Evolutionary conservation across 2,888 invertebrate species (phyloP).

Genomic region (Luperina nickerlii): DNA sequence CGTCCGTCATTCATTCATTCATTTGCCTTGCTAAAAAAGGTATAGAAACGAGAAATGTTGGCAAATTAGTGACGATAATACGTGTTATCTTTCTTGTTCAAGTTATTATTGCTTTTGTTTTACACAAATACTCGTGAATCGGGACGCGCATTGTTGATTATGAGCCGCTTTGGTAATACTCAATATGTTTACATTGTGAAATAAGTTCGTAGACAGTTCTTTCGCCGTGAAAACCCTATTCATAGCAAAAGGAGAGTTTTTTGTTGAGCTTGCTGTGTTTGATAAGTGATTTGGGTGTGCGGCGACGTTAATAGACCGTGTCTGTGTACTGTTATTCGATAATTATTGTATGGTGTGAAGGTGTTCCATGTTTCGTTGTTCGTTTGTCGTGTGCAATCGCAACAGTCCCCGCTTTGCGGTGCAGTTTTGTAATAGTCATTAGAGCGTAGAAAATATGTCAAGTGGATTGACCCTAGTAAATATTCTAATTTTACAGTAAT

Average conservation of each 20-base stretch:
- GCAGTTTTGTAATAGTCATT: conserved; percentile 88
- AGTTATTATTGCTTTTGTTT: conserved; percentile 70
- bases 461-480: conserved; percentile 78
- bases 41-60: conserved; percentile 86
- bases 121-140: conserved; percentile 64
- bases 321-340: conserved; percentile 80
- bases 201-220: conserved; percentile 73
- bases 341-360: conserved; percentile 70
- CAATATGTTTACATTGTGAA: conserved; percentile 88
- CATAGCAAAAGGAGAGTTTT: conserved; percentile 83
- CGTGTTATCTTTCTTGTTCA: conserved; percentile 82
- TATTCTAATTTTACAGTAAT: conserved; percentile 70
- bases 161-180: conserved; percentile 72
- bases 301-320: conserved; percentile 78
- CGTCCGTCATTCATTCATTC: conserved; percentile 81
- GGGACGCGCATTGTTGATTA: conserved; percentile 68
- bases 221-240: conserved; percentile 79
- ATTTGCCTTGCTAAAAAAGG: conserved; percentile 85
- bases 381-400: conserved; percentile 63
- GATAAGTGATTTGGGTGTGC: conserved; percentile 69
- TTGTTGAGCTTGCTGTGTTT: conserved; percentile 78
- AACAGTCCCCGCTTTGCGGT: conserved; percentile 60
- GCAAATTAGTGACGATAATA: conserved; percentile 86
- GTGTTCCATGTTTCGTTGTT: conserved; percentile 70
- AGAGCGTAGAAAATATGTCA: conserved; percentile 90